phyloP scores from a whole-genome alignment of 2,888 invertebrate species.

The Adelphocoris suturalis region DNA sequence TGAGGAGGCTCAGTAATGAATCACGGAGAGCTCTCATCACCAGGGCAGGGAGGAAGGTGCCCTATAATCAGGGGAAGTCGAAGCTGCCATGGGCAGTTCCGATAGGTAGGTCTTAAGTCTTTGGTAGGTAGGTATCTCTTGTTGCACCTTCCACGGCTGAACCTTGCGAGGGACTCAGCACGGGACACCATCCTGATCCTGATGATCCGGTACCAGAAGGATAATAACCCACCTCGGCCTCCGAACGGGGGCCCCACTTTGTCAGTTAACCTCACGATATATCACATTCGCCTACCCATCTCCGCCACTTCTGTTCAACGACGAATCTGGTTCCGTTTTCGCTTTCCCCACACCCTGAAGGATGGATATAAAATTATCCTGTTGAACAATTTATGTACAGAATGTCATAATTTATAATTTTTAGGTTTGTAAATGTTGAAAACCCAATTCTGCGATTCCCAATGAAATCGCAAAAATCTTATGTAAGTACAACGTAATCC shows the following conservation, averaged over 20 bases:
- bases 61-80: slow-evolving; percentile 1
- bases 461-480: too few relatives aligned
- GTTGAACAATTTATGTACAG: too few relatives aligned
- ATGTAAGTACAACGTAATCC: too few relatives aligned
- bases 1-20: slow-evolving; percentile 4
- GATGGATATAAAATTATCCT: too few relatives aligned
- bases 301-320: slow-evolving; percentile 22
- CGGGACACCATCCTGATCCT: slow-evolving; percentile 25
- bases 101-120: slow-evolving; percentile 38
- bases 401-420: too few relatives aligned
- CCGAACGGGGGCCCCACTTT: slow-evolving; percentile 42
- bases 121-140: neutral
- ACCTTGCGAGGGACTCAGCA: neutral
- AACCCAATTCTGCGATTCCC: too few relatives aligned
- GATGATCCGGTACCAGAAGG: neutral
- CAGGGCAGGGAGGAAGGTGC: neutral
- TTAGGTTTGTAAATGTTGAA: too few relatives aligned
- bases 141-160: neutral
- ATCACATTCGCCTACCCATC: slow-evolving; percentile 2
- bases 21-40: slow-evolving; percentile 4
- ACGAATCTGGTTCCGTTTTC: too few relatives aligned
- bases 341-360: too few relatives aligned
- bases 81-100: neutral
- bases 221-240: slow-evolving; percentile 14
- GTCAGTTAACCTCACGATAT: slow-evolving; percentile 52